Percentiles rank a stretch among this genome's conserved stretches.
Conservation (phyloP, 1,140 invertebrate species). For the Venustaconcha ellipsiformis region DNA sequence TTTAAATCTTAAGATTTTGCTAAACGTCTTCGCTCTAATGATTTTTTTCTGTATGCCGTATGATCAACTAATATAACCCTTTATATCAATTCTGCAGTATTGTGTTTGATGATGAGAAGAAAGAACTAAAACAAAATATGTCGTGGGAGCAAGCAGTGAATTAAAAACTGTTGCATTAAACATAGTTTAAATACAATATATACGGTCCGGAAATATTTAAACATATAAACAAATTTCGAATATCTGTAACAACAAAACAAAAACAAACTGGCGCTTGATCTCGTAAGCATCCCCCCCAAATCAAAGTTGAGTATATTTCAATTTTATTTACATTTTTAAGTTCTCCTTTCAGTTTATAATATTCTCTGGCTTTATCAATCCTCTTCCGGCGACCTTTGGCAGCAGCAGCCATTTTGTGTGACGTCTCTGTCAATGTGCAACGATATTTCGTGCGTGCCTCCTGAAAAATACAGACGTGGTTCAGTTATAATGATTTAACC, state of each 20-base stretch:
- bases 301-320: background rate
- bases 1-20: background rate
- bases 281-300: background rate
- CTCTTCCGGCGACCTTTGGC: conserved; percentile 87
- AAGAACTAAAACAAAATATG: too few species aligned
- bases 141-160: too few species aligned
- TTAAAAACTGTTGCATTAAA: too few species aligned
- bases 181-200: too few species aligned
- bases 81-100: too few species aligned
- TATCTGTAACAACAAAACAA: too few species aligned
- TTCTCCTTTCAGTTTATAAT: conserved; percentile 84
- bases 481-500: background rate
- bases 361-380: conserved; percentile 90
- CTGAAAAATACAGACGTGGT: conserved; percentile 69
- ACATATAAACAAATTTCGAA: too few species aligned
- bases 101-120: too few species aligned
- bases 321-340: conserved; percentile 71
- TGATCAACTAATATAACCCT: too few species aligned
- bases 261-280: background rate
- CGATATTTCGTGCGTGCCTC: conserved; percentile 87
- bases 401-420: conserved; percentile 83
- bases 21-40: background rate
- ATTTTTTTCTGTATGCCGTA: too few species aligned
- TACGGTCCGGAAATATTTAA: too few species aligned
- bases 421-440: conserved; percentile 86